Evolutionary conservation across 2,797 vertebrate genomes (phyloP), one percentile per base, ranked within the genome.

Genomic region (Pangasius larnaudii): DNA sequence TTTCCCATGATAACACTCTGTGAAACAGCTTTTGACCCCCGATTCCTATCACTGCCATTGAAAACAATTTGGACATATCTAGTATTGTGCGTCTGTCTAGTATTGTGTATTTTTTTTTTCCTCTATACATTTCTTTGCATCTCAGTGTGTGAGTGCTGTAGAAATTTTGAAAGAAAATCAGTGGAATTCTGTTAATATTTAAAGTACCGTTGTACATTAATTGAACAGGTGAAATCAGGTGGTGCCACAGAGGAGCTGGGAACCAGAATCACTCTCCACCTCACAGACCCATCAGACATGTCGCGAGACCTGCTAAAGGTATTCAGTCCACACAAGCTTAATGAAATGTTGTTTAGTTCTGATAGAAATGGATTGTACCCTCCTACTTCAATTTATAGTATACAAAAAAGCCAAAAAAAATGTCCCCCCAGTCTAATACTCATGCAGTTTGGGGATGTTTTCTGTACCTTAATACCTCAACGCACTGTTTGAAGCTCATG

Each of bases 291-390:
- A 0, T 97, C 96, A 0, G 98, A 99, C 93, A 97, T 99, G 97
- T 97, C 94, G 0, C 94, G 98, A 86, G 98, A 99, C 0, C 36
- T 99, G 79, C 97, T 99, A 1, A 99, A 99, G 96, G 97, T 97
- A 91, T 61, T 58, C 11, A 19, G 5, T 27, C 4, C 33, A 75
- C 69, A n/a, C 13, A 58, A 51, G 36, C n/a, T 36, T 63, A n/a
- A 33, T 51, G 14, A 67, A 8, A 42, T 30, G 27, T 5, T 74
- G 71, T 46, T 75, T 51, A 78, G 27, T 53, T 19, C 2, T 53
- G 1, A 1, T 46, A 75, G 49, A 27, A 49, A 30, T 30, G 11
- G 6, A 33, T 56, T 78, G 8, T 3, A 30, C 18, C 49, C 33
- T 56, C n/a, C 27, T 33, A 4, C 9, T 11, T 51, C 27, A 30